Evolutionary conservation across 1,140 invertebrate genomes (phyloP).

Genomic region (Venustaconcha ellipsiformis): DNA sequence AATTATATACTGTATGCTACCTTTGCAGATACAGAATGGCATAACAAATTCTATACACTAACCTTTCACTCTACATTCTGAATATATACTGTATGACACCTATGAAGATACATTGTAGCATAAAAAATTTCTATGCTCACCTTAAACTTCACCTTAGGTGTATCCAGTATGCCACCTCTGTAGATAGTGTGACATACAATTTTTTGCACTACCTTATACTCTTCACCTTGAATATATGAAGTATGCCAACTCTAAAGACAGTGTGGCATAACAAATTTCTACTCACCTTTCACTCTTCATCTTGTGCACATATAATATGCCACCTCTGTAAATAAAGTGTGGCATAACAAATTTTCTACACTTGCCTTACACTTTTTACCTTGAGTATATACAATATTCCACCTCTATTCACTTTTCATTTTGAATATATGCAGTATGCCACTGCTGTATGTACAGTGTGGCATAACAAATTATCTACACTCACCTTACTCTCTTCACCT

Average conservation of each 20-base stretch:
- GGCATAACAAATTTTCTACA: neutral
- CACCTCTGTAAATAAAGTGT: neutral
- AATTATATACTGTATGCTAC: neutral
- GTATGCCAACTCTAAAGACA: neutral
- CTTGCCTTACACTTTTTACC: neutral
- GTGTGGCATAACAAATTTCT: conserved; percentile 7
- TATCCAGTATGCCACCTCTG: neutral
- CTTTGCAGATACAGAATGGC: neutral
- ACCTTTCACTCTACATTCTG: neutral
- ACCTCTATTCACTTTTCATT: neutral
- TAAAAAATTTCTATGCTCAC: neutral
- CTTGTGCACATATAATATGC: neutral
- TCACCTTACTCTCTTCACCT: conserved; percentile 23
- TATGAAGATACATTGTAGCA: too few species aligned
- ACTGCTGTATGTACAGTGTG: neutral
- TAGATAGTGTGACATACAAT: too few species aligned
- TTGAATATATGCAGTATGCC: neutral
- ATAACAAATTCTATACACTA: neutral
- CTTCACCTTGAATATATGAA: neutral
- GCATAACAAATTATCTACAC: neutral
- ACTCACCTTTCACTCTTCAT: neutral
- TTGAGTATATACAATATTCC: neutral
- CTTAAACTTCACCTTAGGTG: neutral
- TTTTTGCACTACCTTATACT: neutral
- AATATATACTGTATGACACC: neutral